A percentile compares a stretch with the other conserved stretches of the same genome.
Conservation (phyloP, 2,888 invertebrate genomes). For the Eupithecia pulchellata region DNA sequence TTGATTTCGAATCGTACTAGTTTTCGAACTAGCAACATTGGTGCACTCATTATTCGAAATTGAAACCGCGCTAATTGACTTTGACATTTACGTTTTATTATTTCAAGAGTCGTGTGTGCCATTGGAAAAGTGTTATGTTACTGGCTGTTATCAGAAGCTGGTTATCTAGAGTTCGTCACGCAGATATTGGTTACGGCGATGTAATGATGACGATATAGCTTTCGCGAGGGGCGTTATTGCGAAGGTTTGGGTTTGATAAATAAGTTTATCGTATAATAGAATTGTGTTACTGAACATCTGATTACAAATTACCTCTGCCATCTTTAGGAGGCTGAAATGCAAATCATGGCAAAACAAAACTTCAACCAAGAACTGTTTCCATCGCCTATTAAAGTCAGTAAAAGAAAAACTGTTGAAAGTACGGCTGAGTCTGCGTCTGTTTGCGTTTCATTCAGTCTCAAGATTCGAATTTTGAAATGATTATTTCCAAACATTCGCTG, state of each 20-base stretch:
- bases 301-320: background rate
- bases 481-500: background rate
- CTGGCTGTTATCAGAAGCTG: conserved; percentile 78
- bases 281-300: background rate
- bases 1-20: background rate
- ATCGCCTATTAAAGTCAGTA: background rate
- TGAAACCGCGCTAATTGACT: conserved; percentile 17
- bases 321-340: background rate
- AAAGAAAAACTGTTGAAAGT: conserved; percentile 3
- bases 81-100: conserved; percentile 38
- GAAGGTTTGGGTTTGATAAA: conserved; percentile 21
- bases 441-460: background rate
- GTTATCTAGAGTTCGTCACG: conserved; percentile 81
- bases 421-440: background rate
- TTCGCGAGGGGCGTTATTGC: conserved; percentile 51
- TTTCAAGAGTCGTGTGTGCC: conserved; percentile 60
- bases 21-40: conserved; percentile 2
- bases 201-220: conserved; percentile 76
- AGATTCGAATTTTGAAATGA: background rate
- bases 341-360: background rate
- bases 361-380: background rate
- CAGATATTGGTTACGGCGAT: conserved; percentile 74
- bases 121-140: conserved; percentile 66
- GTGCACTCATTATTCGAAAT: conserved; percentile 4
- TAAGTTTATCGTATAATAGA: background rate